phyloP scores from a whole-genome alignment of 2,888 invertebrate species.

The Plebejus anna region DNA sequence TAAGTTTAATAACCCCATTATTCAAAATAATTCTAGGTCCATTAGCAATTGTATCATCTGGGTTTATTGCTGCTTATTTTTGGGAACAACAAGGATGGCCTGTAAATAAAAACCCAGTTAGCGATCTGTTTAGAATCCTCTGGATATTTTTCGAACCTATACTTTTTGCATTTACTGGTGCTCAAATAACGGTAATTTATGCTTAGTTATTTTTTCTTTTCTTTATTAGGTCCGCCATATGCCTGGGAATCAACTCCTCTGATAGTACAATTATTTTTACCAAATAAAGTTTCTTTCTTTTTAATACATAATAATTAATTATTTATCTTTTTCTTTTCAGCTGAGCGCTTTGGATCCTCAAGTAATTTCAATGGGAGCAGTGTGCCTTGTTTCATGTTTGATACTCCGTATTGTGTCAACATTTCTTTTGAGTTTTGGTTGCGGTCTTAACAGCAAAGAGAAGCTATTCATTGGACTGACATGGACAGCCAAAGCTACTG shows the following conservation, averaged over 20 bases:
- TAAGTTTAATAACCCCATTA: neutral
- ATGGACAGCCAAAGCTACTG: slow-evolving; percentile 94
- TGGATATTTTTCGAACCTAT: slow-evolving; percentile 95
- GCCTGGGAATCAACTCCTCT: too few species aligned
- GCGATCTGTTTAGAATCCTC: slow-evolving; percentile 86
- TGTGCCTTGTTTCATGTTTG: slow-evolving; percentile 81
- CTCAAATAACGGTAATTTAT: slow-evolving; percentile 82
- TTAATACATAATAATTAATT: neutral
- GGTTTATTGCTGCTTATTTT: slow-evolving; percentile 84
- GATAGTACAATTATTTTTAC: too few species aligned
- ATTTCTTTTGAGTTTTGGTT: slow-evolving; percentile 82
- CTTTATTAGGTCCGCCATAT: neutral
- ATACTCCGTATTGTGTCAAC: slow-evolving; percentile 81
- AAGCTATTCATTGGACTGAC: slow-evolving; percentile 90
- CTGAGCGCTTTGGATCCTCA: slow-evolving; percentile 80
- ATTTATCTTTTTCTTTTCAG: slow-evolving; percentile 46
- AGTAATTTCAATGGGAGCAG: slow-evolving; percentile 82
- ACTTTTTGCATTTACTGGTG: slow-evolving; percentile 92
- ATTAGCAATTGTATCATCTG: slow-evolving; percentile 85
- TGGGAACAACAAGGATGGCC: slow-evolving; percentile 88
- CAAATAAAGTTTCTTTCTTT: too few species aligned
- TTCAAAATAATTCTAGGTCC: slow-evolving; percentile 67
- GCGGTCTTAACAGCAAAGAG: slow-evolving; percentile 88
- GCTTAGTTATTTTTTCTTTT: neutral
- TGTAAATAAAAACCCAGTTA: slow-evolving; percentile 87